phyloP scores from a whole-genome alignment of 2,797 vertebrate species.

The Bovichtus variegatus region DNA sequence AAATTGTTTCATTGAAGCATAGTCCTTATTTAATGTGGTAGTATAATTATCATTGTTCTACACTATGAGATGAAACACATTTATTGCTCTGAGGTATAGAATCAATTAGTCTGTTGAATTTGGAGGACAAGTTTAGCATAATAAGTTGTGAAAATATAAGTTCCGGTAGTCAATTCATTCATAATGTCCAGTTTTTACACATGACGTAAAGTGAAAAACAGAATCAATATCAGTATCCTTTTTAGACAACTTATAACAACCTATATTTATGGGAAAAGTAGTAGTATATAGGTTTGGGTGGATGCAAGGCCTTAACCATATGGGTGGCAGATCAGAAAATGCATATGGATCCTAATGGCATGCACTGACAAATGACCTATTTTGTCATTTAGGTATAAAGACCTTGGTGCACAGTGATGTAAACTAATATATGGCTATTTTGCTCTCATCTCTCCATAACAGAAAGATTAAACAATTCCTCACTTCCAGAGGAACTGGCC shows the following conservation, averaged over 20 bases:
- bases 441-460: slow-evolving; percentile 29
- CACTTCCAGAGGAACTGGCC: slow-evolving; percentile 43
- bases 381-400: slow-evolving; percentile 15
- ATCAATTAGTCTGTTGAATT: neutral
- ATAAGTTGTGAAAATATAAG: neutral
- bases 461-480: slow-evolving; percentile 53
- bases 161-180: neutral
- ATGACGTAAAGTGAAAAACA: neutral
- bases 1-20: slow-evolving; percentile 12
- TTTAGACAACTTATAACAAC: neutral
- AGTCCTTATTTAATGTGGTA: slow-evolving; percentile 8
- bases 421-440: slow-evolving; percentile 39
- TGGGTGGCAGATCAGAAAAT: neutral
- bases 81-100: neutral
- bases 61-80: neutral
- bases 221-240: neutral
- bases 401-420: slow-evolving; percentile 9
- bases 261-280: neutral
- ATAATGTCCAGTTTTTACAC: neutral
- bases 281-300: neutral
- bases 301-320: neutral
- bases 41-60: slow-evolving; percentile 2
- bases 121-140: neutral
- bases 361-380: neutral
- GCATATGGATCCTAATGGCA: neutral